phyloP scores from a whole-genome alignment of 2,888 invertebrate species.

The Mactromeris polynyma region DNA sequence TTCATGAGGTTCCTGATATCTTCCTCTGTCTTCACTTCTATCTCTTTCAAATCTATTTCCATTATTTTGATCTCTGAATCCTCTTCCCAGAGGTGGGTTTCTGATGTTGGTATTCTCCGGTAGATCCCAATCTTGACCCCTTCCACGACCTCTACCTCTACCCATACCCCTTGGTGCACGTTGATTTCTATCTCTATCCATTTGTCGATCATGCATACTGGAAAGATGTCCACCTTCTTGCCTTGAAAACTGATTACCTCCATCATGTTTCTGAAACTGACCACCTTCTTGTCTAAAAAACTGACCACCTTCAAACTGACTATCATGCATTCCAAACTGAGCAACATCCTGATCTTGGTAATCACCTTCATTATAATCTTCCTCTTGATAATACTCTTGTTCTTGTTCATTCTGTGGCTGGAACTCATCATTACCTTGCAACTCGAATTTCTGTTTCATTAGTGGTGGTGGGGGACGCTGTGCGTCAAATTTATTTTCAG shows the following conservation, averaged over 20 bases:
- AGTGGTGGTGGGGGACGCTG: slow-evolving; percentile 23
- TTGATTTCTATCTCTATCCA: slow-evolving; percentile 30
- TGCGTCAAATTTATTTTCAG: background rate
- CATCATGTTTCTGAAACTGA: background rate
- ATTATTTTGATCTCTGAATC: slow-evolving; percentile 26
- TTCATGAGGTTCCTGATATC: slow-evolving; percentile 1
- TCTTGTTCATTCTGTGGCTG: slow-evolving; percentile 23
- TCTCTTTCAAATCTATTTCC: slow-evolving; percentile 39
- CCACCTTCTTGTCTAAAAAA: slow-evolving; percentile 7
- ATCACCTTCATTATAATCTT: background rate
- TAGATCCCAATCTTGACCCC: slow-evolving; percentile 24
- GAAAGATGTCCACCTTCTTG: background rate
- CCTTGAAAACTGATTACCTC: background rate
- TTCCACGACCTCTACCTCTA: slow-evolving; percentile 14
- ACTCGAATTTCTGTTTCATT: background rate
- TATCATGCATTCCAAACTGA: background rate
- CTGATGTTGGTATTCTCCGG: background rate
- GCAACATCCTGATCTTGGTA: slow-evolving; percentile 1
- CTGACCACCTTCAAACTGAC: background rate
- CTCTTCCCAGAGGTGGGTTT: background rate
- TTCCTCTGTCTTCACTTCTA: slow-evolving; percentile 47
- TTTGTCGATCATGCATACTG: background rate
- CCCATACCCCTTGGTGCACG: slow-evolving; percentile 27
- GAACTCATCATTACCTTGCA: slow-evolving; percentile 2
- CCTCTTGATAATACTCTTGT: slow-evolving; percentile 3